A percentile compares a stretch with the other conserved stretches of the same genome.
These are phyloP conservation scores for Drosophila suzukii DNA, from an alignment of 1,140 invertebrate species.

Conservation along the genomic window DNA sequence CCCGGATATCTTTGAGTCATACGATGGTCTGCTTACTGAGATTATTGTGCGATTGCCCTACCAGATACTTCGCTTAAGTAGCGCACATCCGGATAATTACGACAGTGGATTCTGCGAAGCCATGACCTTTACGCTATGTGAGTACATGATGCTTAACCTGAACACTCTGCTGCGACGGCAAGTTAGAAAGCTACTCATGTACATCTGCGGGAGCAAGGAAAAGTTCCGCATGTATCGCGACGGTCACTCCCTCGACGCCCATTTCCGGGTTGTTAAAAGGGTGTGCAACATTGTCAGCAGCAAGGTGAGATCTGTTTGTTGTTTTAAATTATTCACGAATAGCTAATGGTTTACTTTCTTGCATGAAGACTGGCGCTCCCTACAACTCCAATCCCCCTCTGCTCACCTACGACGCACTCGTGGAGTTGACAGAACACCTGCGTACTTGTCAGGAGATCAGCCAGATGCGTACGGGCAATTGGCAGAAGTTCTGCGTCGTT, in stretches of 20 bases:
- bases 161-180: constrained; percentile 91
- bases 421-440: constrained; percentile 97
- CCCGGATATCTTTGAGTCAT: constrained; percentile 97
- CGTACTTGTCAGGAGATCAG: constrained; percentile 97
- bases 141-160: constrained; percentile 98
- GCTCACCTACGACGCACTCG: constrained; percentile 94
- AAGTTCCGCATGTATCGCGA: constrained; percentile 97
- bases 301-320: constrained; percentile 68
- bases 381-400: constrained; percentile 85
- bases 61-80: constrained; percentile 93
- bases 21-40: constrained; percentile 96
- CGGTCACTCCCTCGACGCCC: constrained; percentile 94
- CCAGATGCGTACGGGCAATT: constrained; percentile 95
- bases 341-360: not conserved
- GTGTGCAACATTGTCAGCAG: constrained; percentile 83
- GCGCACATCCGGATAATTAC: constrained; percentile 85
- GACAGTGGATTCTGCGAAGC: constrained; percentile 93
- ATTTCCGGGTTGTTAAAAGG: constrained; percentile 88
- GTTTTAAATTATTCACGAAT: not conserved
- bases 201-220: constrained; percentile 97
- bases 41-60: constrained; percentile 97
- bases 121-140: constrained; percentile 93
- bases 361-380: constrained; percentile 61
- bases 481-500: constrained; percentile 95
- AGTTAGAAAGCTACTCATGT: constrained; percentile 95